Conservation (phyloP, 2,888 invertebrate species). For the Leptarthrus brevirostris region DNA sequence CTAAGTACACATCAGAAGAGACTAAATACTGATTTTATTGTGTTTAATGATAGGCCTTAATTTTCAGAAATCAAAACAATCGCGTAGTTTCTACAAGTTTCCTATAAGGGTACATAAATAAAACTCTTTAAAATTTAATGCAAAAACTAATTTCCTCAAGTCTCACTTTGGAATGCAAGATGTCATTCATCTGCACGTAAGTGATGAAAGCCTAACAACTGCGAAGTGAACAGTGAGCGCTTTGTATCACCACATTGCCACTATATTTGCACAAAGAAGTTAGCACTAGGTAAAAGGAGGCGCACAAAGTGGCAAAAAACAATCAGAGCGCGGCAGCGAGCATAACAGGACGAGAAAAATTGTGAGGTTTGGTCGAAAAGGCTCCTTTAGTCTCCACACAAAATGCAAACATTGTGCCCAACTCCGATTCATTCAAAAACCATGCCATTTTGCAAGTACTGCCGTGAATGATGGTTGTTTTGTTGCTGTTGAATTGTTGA, state of each 20-base stretch:
- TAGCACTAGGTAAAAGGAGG: not conserved
- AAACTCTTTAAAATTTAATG: too few relatives aligned
- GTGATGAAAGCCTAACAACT: too few relatives aligned
- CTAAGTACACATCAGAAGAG: too few relatives aligned
- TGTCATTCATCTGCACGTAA: not conserved
- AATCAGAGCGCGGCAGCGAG: not conserved
- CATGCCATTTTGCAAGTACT: not conserved
- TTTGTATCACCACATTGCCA: slow-evolving; percentile 29
- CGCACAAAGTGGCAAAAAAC: slow-evolving; percentile 12
- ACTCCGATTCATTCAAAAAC: not conserved
- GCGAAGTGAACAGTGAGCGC: slow-evolving; percentile 2
- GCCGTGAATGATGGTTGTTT: slow-evolving; percentile 12
- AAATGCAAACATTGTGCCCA: not conserved
- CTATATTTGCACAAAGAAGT: slow-evolving; percentile 30
- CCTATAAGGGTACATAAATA: too few relatives aligned
- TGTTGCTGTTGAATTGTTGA: slow-evolving; percentile 39
- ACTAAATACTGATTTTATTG: too few relatives aligned
- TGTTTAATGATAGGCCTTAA: too few relatives aligned
- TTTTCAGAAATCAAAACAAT: too few relatives aligned
- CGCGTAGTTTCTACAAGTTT: too few relatives aligned
- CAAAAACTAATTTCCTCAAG: too few relatives aligned
- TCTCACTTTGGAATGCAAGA: not conserved
- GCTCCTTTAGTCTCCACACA: too few relatives aligned
- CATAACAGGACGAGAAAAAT: slow-evolving; percentile 24
- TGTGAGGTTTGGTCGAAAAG: too few relatives aligned